Evolutionary conservation across 2,888 invertebrate genomes (phyloP).

Genomic region (Pristionchus japonicus): DNA sequence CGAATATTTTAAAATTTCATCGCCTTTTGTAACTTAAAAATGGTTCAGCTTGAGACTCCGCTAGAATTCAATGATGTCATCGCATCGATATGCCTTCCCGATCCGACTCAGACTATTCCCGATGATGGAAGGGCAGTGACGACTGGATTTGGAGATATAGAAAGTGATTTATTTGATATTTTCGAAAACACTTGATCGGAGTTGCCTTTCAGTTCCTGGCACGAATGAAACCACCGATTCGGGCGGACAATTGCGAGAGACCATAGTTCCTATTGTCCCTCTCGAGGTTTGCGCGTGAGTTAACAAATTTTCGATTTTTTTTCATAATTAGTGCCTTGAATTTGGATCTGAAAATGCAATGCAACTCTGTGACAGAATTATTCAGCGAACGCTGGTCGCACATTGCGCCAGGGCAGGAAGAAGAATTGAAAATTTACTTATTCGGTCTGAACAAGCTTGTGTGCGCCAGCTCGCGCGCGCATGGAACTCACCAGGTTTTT

Average conservation of each 20-base stretch:
- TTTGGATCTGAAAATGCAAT: no score
- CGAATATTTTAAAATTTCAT: background rate
- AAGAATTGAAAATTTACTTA: background rate
- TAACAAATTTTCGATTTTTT: no score
- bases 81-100: background rate
- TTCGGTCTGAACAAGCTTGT: background rate
- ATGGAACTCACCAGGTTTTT: background rate
- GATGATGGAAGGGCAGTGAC: background rate
- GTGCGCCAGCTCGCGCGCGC: background rate
- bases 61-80: background rate
- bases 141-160: background rate
- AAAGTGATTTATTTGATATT: background rate
- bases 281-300: background rate
- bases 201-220: no score
- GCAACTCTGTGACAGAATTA: no score
- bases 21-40: background rate
- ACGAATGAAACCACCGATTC: background rate
- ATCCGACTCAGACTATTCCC: background rate
- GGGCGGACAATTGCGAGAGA: background rate
- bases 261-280: background rate
- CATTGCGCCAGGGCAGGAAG: background rate
- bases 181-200: background rate
- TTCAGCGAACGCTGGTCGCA: background rate
- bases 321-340: background rate
- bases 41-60: background rate